Conservation (phyloP, 2,888 invertebrate species). For the Holacanthella duospinosa region DNA sequence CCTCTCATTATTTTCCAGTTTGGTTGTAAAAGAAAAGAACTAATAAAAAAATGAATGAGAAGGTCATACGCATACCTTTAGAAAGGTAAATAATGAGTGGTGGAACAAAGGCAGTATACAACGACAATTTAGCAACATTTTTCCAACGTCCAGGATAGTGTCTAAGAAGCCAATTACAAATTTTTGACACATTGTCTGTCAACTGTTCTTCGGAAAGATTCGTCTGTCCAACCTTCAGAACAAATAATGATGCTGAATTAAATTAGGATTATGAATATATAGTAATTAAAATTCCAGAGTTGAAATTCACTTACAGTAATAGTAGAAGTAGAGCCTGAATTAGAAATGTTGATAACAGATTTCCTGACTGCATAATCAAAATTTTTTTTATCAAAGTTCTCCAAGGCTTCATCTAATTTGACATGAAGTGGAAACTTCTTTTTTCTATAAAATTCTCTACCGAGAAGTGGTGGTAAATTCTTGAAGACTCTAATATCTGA, state of each 20-base stretch:
- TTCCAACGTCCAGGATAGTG: constrained; percentile 32
- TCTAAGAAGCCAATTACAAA: constrained; percentile 20
- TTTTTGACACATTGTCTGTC: constrained; percentile 21
- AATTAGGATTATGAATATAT: neutral
- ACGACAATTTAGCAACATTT: constrained; percentile 26
- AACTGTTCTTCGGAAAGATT: constrained; percentile 23
- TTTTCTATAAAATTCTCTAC: constrained; percentile 30
- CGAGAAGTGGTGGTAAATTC: constrained; percentile 24
- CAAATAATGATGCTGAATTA: neutral
- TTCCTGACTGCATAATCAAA: constrained; percentile 27
- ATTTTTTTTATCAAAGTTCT: constrained; percentile 8
- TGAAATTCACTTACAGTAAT: constrained; percentile 23
- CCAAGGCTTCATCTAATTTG: constrained; percentile 11
- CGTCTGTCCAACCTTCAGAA: constrained; percentile 27
- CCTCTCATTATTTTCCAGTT: neutral
- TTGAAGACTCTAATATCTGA: constrained; percentile 26
- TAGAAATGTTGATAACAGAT: constrained; percentile 26
- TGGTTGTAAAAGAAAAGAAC: neutral
- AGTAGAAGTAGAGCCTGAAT: constrained; percentile 24
- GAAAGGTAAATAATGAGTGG: constrained; percentile 29
- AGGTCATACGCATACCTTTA: constrained; percentile 16
- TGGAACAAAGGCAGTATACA: constrained; percentile 21
- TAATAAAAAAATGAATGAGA: neutral
- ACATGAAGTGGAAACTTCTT: constrained; percentile 25
- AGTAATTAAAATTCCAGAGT: neutral